Percentiles rank a stretch among this genome's conserved stretches.
Evolutionary conservation across 2,888 invertebrate species (phyloP).

Genomic region (Dichetophora obliterata): DNA sequence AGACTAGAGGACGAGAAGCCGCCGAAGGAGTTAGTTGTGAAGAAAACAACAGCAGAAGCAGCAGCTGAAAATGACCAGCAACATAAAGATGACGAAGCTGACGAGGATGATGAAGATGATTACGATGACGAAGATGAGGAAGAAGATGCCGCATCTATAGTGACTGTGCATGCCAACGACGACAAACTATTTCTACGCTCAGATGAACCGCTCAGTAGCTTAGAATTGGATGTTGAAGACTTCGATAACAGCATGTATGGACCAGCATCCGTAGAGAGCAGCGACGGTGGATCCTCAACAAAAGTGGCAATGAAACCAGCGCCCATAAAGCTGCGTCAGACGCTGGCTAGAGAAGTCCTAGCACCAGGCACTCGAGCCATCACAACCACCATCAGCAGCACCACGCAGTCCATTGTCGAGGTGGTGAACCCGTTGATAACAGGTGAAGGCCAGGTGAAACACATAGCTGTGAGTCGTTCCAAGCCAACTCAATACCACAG

Average conservation of each 20-base stretch:
- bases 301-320: constrained; percentile 61
- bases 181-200: constrained; percentile 67
- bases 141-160: constrained; percentile 72
- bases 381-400: constrained; percentile 21
- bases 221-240: constrained; percentile 48
- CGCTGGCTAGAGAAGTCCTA: constrained; percentile 58
- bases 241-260: constrained; percentile 54
- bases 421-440: constrained; percentile 69
- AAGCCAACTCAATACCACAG: constrained; percentile 59
- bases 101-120: constrained; percentile 58
- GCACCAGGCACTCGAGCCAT: constrained; percentile 41
- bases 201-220: constrained; percentile 52
- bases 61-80: constrained; percentile 33
- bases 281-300: constrained; percentile 50
- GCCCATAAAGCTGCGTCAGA: constrained; percentile 64
- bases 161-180: constrained; percentile 69
- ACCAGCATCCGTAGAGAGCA: constrained; percentile 61
- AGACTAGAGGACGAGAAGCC: constrained; percentile 16
- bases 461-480: constrained; percentile 66
- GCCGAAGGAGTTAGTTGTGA: background rate
- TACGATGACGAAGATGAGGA: constrained; percentile 70
- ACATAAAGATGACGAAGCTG: constrained; percentile 23
- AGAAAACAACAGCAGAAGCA: constrained; percentile 25
- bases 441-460: constrained; percentile 68
- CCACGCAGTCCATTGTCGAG: constrained; percentile 65